Conservation (phyloP, 2,113 vertebrate genomes). For the Crotalus tigris region DNA sequence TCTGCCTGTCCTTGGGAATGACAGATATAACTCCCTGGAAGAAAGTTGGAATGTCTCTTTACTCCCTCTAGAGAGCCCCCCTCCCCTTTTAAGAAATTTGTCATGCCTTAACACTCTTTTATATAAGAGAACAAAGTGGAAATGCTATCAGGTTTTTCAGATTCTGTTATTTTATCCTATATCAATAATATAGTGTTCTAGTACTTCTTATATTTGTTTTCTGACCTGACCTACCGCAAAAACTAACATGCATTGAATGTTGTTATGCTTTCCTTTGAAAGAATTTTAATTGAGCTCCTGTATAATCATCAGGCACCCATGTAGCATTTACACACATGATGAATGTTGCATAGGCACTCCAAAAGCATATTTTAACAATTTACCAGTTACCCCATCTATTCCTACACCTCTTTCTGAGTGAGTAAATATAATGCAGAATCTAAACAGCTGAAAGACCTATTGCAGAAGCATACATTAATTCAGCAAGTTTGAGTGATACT, state of each 20-base stretch:
- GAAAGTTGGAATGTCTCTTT: too few relatives aligned
- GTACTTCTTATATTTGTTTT: neutral
- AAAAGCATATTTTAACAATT: neutral
- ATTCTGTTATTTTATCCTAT: neutral
- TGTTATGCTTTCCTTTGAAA: conserved; percentile 13
- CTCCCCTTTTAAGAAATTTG: too few relatives aligned
- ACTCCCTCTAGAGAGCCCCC: too few relatives aligned
- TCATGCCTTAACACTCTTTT: too few relatives aligned
- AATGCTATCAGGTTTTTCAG: neutral
- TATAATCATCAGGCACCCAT: neutral
- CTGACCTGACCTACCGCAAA: neutral
- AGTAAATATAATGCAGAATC: neutral
- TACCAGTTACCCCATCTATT: neutral
- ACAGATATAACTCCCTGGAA: too few relatives aligned
- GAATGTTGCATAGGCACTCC: neutral
- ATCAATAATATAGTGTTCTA: neutral
- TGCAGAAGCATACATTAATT: conserved; percentile 16
- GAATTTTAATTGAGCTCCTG: neutral
- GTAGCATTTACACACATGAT: neutral
- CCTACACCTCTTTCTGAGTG: neutral
- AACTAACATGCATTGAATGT: too few relatives aligned
- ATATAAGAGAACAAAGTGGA: too few relatives aligned
- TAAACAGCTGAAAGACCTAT: conserved; percentile 15
- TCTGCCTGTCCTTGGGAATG: too few relatives aligned
- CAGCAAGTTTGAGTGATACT: neutral